A percentile compares a stretch with the other conserved stretches of the same genome.
Conservation (phyloP, 1,140 invertebrate species). For the Plectrocnemia conspersa region DNA sequence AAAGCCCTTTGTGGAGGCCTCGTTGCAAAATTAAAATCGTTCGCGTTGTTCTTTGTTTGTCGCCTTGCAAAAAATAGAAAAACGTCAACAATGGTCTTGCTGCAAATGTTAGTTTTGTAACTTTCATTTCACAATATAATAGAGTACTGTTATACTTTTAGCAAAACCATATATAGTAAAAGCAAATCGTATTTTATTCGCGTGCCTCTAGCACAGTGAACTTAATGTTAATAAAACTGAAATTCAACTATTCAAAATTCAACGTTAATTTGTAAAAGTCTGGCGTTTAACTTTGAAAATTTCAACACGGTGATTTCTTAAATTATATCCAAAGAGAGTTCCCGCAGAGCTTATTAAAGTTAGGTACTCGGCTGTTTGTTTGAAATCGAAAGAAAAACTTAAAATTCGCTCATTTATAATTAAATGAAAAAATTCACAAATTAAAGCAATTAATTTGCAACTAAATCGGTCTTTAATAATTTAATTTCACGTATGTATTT, state of each 20-base stretch:
- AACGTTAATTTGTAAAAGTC: background rate
- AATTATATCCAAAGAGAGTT: background rate
- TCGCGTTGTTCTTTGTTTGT: background rate
- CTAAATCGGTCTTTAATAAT: too few species aligned
- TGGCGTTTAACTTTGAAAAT: background rate
- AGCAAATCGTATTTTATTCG: too few species aligned
- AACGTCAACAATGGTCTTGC: too few species aligned
- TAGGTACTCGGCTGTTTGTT: background rate
- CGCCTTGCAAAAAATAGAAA: background rate
- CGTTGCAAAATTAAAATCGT: slow-evolving; percentile 19
- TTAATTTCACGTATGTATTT: too few species aligned
- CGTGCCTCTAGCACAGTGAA: too few species aligned
- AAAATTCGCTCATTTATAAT: background rate
- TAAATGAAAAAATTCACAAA: background rate
- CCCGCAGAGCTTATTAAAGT: background rate
- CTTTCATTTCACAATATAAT: too few species aligned
- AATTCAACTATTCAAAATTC: too few species aligned
- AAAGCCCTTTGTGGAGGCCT: slow-evolving; percentile 19
- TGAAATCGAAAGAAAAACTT: background rate
- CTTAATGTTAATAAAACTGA: too few species aligned
- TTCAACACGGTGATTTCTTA: slow-evolving; percentile 3
- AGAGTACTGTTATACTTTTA: too few species aligned
- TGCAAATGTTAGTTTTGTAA: too few species aligned
- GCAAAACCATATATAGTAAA: too few species aligned
- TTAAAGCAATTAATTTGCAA: too few species aligned